Evolutionary conservation across 2,113 vertebrate species (phyloP).

Genomic region (Xiphias gladius): DNA sequence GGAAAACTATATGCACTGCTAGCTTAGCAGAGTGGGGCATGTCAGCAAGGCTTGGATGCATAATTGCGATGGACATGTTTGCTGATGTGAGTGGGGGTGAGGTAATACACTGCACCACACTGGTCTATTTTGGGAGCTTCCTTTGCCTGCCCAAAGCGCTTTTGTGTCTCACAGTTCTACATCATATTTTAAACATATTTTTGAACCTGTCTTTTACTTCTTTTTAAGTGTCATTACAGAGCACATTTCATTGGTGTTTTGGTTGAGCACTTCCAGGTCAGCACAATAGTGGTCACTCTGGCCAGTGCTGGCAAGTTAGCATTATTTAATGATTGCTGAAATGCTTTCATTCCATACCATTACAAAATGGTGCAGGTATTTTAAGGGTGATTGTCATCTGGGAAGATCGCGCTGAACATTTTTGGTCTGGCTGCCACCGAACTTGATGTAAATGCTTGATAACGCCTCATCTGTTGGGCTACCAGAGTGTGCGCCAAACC

Average conservation of each 20-base stretch:
- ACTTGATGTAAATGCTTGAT: constrained; percentile 53
- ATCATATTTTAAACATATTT: constrained; percentile 32
- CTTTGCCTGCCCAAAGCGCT: constrained; percentile 58
- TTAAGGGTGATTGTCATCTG: not conserved
- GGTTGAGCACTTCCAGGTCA: constrained; percentile 4
- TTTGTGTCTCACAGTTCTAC: constrained; percentile 57
- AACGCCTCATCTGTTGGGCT: constrained; percentile 49
- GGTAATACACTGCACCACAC: constrained; percentile 66
- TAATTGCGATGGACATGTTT: constrained; percentile 74
- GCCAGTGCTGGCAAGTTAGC: not conserved
- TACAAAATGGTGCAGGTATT: constrained; percentile 8
- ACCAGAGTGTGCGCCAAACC: constrained; percentile 29
- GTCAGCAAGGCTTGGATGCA: constrained; percentile 65
- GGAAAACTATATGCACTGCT: constrained; percentile 44
- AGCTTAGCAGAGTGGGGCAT: constrained; percentile 58
- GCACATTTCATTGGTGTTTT: not conserved
- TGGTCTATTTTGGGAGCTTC: constrained; percentile 74
- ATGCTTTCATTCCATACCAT: constrained; percentile 11
- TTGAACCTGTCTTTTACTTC: not conserved
- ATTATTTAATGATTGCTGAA: constrained; percentile 13
- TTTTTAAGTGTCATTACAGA: constrained; percentile 17
- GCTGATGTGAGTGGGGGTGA: constrained; percentile 74
- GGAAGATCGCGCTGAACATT: not conserved
- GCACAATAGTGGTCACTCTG: not conserved
- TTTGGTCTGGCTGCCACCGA: constrained; percentile 6